These are phyloP conservation scores for Vireo altiloquus DNA, from an alignment of 2,113 vertebrate species.

Conservation along the genomic window DNA sequence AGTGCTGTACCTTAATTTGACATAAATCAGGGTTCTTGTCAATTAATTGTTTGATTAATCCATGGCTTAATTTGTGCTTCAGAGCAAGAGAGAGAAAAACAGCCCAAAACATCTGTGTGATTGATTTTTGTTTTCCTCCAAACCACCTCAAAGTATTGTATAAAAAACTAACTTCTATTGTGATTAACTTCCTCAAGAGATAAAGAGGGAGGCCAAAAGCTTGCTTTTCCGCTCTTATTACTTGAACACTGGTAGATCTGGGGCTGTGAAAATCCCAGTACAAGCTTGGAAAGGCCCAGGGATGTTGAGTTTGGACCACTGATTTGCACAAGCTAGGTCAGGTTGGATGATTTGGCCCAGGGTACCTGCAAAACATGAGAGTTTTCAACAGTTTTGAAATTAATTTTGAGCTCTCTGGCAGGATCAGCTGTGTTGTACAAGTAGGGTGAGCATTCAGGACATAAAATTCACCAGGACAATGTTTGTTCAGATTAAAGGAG, in stretches of 20 bases:
- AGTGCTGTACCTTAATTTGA: background rate
- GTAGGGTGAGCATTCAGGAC: background rate
- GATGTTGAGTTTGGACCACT: background rate
- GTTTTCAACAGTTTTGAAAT: background rate
- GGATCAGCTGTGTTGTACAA: background rate
- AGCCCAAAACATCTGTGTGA: background rate
- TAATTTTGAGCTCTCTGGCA: background rate
- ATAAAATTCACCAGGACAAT: background rate
- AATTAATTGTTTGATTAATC: conserved; percentile 52
- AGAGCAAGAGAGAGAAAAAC: background rate
- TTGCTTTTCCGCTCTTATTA: background rate
- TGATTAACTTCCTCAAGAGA: conserved; percentile 17
- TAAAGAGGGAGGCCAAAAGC: background rate
- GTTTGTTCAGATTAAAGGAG: background rate
- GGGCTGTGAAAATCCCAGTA: background rate
- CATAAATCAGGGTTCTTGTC: conserved; percentile 35
- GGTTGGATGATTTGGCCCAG: background rate
- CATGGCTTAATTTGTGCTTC: conserved; percentile 26
- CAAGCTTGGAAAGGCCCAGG: background rate
- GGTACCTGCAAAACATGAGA: background rate
- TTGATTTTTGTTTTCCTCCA: background rate
- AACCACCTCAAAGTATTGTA: background rate
- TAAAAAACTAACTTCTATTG: background rate
- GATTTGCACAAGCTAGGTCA: background rate
- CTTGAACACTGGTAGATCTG: background rate